Conservation (phyloP, 1,140 invertebrate genomes). For the Adelges cooleyi region DNA sequence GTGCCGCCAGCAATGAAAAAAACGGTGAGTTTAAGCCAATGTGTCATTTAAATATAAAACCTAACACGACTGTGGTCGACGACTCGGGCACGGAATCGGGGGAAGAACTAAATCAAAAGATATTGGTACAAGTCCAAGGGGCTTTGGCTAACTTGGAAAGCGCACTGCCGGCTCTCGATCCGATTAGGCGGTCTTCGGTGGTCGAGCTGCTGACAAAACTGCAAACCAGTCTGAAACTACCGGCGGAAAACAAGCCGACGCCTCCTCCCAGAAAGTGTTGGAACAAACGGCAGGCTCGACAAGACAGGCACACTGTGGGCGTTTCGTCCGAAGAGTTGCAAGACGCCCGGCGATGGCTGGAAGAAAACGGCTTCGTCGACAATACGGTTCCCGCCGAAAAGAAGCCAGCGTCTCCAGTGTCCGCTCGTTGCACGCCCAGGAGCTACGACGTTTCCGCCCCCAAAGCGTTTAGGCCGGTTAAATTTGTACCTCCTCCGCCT, state of each 20-base stretch:
- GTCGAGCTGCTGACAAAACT: constrained; percentile 61
- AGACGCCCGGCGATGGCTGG: constrained; percentile 57
- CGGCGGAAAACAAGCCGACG: neutral
- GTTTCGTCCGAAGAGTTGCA: constrained; percentile 66
- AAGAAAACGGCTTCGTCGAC: constrained; percentile 40
- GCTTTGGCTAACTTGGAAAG: constrained; percentile 59
- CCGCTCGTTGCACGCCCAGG: neutral
- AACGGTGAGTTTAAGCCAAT: constrained; percentile 17
- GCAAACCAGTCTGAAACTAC: constrained; percentile 51
- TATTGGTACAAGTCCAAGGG: constrained; percentile 65
- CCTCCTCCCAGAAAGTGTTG: constrained; percentile 33
- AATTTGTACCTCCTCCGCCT: constrained; percentile 38
- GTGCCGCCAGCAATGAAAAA: neutral
- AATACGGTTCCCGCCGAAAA: neutral
- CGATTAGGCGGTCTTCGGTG: constrained; percentile 49
- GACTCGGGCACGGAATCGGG: constrained; percentile 58
- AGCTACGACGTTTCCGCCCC: neutral
- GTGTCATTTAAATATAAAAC: constrained; percentile 9
- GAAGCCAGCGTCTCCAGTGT: neutral
- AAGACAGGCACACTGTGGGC: constrained; percentile 62
- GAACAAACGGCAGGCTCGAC: constrained; percentile 21
- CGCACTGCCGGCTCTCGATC: constrained; percentile 48
- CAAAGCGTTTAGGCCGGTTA: neutral
- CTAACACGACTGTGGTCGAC: constrained; percentile 35
- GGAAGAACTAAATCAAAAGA: constrained; percentile 42